phyloP scores from a whole-genome alignment of 1,140 invertebrate genomes.

The Drosophila athabasca region DNA sequence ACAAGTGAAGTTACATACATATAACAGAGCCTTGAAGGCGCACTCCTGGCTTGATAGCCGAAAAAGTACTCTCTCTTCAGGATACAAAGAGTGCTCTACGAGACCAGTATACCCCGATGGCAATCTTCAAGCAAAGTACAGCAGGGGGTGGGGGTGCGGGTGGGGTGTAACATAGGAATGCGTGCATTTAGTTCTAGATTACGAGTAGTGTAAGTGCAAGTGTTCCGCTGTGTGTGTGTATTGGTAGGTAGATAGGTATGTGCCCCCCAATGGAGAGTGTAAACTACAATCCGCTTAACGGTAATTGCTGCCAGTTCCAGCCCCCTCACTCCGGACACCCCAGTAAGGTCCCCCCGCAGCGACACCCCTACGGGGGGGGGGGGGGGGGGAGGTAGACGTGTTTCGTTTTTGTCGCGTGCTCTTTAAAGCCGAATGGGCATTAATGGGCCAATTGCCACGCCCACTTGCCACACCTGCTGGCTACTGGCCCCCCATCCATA shows the following conservation, averaged over 20 bases:
- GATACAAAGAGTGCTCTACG: too few species aligned
- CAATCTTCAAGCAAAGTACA: neutral
- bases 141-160: too few species aligned
- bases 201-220: neutral
- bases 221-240: constrained; percentile 8
- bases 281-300: constrained; percentile 75
- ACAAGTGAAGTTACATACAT: too few species aligned
- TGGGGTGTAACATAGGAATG: constrained; percentile 29
- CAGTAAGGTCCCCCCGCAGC: too few species aligned
- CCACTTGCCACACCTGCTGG: constrained; percentile 38
- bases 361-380: too few species aligned
- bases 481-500: constrained; percentile 38
- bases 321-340: neutral
- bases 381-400: neutral
- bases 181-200: constrained; percentile 65
- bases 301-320: constrained; percentile 52
- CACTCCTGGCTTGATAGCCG: too few species aligned
- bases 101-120: constrained; percentile 4
- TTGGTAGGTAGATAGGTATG: too few species aligned
- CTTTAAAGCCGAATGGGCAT: constrained; percentile 36
- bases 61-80: too few species aligned
- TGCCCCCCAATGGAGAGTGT: constrained; percentile 24
- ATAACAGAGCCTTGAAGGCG: too few species aligned
- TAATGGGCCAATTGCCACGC: constrained; percentile 34
- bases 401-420: constrained; percentile 47